Percentiles rank a stretch among this genome's conserved stretches.
Evolutionary conservation across 2,797 vertebrate species (phyloP).

Genomic region (Coreius guichenoti): DNA sequence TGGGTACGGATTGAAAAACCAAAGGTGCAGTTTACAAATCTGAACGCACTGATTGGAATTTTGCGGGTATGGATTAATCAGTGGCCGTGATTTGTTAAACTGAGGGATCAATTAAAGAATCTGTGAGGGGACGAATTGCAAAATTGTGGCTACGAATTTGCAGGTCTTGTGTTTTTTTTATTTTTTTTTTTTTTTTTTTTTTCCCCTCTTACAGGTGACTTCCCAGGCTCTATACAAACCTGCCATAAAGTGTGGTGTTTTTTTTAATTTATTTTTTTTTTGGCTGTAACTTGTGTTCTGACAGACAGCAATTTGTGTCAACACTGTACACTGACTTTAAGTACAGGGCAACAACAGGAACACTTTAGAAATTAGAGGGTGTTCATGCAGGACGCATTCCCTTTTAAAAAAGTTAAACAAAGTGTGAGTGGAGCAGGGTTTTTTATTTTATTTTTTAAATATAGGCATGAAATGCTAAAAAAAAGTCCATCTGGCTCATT

Average conservation of each 20-base stretch:
- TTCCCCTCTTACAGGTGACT: no score
- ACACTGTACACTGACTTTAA: conserved; percentile 14
- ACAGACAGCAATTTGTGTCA: conserved; percentile 30
- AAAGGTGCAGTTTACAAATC: no score
- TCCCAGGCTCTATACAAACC: not conserved
- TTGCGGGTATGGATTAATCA: no score
- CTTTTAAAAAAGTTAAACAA: not conserved
- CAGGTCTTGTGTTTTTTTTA: no score
- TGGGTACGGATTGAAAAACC: no score
- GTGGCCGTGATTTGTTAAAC: no score
- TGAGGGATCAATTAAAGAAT: no score
- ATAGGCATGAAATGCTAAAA: not conserved
- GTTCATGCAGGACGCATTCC: not conserved
- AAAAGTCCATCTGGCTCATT: not conserved
- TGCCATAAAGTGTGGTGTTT: not conserved
- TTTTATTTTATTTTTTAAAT: no score
- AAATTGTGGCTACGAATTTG: not conserved
- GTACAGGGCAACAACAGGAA: not conserved
- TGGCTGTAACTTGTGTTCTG: not conserved
- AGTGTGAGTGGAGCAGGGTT: not conserved
- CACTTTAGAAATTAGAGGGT: conserved; percentile 19
- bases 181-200: no score
- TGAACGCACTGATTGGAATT: no score
- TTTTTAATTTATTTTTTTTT: not conserved
- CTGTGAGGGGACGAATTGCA: not conserved